Evolutionary conservation across 2,888 invertebrate genomes (phyloP), one percentile per base, ranked within the genome.

Genomic region (Nyleta sp.): DNA sequence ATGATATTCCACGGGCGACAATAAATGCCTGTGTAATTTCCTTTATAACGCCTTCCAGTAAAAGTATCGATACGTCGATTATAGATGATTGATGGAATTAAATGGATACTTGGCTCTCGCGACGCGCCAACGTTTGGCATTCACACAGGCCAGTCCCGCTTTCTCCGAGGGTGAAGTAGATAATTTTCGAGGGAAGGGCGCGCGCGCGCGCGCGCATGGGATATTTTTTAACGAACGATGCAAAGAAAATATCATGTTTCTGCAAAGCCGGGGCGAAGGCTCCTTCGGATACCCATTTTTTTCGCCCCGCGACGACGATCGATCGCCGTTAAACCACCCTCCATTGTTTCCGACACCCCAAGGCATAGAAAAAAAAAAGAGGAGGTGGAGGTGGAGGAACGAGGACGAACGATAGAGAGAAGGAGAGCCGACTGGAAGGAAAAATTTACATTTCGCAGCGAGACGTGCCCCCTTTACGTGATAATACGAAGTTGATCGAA

Each of bases 141-240:
- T 80, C 73, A 78, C 77, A 77, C 62, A 65, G 73, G 75, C 65
- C 67, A 79, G 80, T 60, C 62, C 28, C 72, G 77, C 48, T 78
- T 71, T 71, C 67, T 65, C 28, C 70, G 75, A 80, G 81, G 79
- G 83, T 71, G 77, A 72, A 70, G 75, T 75, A 59, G 82, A 78
- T 76, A 78, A 75, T 80, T 77, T 80, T 71, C 42, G 65, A 80
- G 53, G 72, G 67, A 60, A 57, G 55, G 77, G 72, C 70, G 71
- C 64, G 62, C 64, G 71, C 72, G 72, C 67, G 53, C 28, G 8
- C 46, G 76, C 78, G 80, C 64, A 85, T 84, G 84, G 82, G 84
- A 84, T 84, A 86, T 87, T 87, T 87, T 87, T 87, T 86, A 87
- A 87, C 87, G 82, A 86, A 85, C 85, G 73, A 64, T 79, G 78